phyloP scores from a whole-genome alignment of 2,113 vertebrate genomes.

The Dicaeum eximium region DNA sequence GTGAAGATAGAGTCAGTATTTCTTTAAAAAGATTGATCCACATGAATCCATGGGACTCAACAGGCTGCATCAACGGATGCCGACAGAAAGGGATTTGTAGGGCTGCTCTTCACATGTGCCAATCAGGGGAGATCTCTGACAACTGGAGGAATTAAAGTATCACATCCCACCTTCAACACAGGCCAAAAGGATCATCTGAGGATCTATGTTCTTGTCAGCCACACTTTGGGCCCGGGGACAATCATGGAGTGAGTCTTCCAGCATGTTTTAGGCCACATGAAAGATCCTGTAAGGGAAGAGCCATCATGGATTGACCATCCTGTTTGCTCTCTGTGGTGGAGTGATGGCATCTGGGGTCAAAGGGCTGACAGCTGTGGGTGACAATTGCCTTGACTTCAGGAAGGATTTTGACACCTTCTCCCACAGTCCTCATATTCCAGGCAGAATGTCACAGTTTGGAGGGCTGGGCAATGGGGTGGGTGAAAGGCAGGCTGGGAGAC shows the following conservation, averaged over 20 bases:
- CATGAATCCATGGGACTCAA: neutral
- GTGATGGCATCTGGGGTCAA: neutral
- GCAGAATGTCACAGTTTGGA: neutral
- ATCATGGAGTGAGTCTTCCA: neutral
- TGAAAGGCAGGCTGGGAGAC: neutral
- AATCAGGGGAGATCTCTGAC: neutral
- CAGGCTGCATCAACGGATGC: neutral
- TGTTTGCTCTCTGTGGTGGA: neutral
- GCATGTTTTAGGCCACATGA: neutral
- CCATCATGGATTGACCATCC: neutral
- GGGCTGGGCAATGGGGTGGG: fast-evolving
- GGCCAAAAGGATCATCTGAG: neutral
- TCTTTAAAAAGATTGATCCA: neutral
- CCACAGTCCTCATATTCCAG: neutral
- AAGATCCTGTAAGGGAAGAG: neutral
- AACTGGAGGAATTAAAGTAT: neutral
- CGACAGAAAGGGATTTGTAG: neutral
- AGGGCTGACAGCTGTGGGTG: neutral
- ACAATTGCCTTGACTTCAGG: neutral
- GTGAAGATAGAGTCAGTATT: neutral
- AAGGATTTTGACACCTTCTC: neutral
- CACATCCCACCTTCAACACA: neutral
- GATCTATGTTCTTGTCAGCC: neutral
- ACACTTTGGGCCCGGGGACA: neutral
- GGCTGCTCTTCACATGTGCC: neutral